phyloP scores from a whole-genome alignment of 2,888 invertebrate species.

The Nephrotoma appendiculata region DNA sequence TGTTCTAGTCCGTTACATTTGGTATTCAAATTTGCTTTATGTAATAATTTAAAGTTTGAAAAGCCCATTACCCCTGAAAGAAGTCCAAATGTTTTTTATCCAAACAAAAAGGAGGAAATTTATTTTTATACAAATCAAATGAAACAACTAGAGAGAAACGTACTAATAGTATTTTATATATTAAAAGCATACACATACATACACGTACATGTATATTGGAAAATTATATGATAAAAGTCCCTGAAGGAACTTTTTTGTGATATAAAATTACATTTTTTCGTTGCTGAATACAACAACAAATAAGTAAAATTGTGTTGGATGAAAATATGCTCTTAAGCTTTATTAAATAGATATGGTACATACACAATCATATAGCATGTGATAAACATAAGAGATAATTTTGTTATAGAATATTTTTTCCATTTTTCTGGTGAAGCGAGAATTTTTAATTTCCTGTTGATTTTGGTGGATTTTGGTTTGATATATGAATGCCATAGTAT shows the following conservation, averaged over 20 bases:
- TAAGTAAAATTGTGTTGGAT: neutral
- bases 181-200: neutral
- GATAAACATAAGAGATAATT: neutral
- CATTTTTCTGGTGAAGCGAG: neutral
- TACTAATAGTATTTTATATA: neutral
- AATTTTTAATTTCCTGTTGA: neutral
- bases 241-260: neutral
- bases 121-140: neutral
- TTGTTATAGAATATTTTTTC: neutral
- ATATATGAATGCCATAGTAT: too few relatives aligned
- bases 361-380: neutral
- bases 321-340: neutral
- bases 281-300: neutral
- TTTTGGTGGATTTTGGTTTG: too few relatives aligned
- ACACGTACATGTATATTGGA: neutral
- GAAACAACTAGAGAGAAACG: neutral
- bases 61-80: neutral
- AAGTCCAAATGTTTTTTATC: neutral
- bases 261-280: neutral
- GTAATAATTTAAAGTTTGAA: neutral
- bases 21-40: neutral
- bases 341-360: neutral
- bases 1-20: neutral
- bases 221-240: neutral
- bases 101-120: neutral